phyloP scores from a whole-genome alignment of 2,888 invertebrate species.

The Tyria jacobaeae region DNA sequence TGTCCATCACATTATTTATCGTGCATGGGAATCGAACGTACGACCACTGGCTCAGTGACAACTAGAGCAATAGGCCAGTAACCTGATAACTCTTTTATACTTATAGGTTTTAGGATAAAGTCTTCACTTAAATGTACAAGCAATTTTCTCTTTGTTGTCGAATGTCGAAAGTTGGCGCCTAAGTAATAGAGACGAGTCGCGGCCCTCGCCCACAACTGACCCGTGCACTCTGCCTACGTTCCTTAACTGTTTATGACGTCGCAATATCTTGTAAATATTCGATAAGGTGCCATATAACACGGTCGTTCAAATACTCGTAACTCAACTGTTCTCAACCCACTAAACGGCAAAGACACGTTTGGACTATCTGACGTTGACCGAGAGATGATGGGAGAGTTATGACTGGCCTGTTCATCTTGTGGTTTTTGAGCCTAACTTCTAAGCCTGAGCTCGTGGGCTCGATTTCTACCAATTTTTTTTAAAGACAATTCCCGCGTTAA shows the following conservation, averaged over 20 bases:
- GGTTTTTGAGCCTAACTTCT: too few relatives aligned
- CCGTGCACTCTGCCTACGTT: conserved; percentile 66
- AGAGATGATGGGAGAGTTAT: too few relatives aligned
- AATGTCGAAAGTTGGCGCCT: conserved; percentile 47
- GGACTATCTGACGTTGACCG: neutral
- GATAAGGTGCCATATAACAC: conserved; percentile 55
- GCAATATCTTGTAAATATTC: conserved; percentile 70
- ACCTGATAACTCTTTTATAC: neutral
- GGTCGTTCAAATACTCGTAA: neutral
- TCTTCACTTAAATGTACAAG: conserved; percentile 42
- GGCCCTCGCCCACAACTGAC: conserved; percentile 51
- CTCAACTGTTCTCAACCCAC: neutral
- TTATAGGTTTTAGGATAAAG: conserved; percentile 28
- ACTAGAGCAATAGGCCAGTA: too few relatives aligned
- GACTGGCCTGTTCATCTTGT: too few relatives aligned
- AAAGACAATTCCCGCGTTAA: too few relatives aligned
- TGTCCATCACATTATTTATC: too few relatives aligned
- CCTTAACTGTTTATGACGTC: conserved; percentile 64
- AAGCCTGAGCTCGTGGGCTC: too few relatives aligned
- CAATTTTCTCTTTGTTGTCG: conserved; percentile 45
- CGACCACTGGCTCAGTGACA: too few relatives aligned
- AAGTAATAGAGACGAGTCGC: conserved; percentile 18
- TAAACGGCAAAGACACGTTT: neutral
- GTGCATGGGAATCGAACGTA: too few relatives aligned
- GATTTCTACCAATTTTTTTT: too few relatives aligned